Evolutionary conservation across 2,113 vertebrate species (phyloP), one percentile per base, ranked within the genome.

Genomic region (Theropithecus gelada): DNA sequence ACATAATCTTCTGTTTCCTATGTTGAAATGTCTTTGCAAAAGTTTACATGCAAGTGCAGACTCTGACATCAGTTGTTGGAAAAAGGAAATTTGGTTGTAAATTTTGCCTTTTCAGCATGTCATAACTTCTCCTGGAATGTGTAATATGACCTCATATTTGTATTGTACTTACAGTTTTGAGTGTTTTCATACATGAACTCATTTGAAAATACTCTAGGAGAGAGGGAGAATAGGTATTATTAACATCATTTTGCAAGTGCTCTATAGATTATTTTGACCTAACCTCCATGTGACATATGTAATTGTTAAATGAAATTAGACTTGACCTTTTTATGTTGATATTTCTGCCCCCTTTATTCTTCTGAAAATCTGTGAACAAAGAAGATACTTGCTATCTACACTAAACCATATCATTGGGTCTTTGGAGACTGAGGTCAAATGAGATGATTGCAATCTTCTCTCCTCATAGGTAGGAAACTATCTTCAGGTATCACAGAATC

Each of bases 1-100:
- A 30, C 18, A 75, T 75, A 48, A 17, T 68, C 17, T 91, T 79
- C 22, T 91, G 16, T 75, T 92, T 95, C 82, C 20, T 48, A 11
- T 90, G 61, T 61, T 93, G 68, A 94, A 90, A 66, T 20, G 2
- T 70, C 55, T 96, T 82, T 59, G 38, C 59, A n/a, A 76, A 93
- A 70, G 38, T 83, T 89, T 78, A n/a, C n/a, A 45, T 45, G 17
- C 17, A 66, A 57, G 2, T 76, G 25, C 38, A 40, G 16, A 64
- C 40, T 80, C 43, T 88, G 50, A 75, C 14, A 43, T 75, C 32
- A 43, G n/a, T 86, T 93, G 8, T 43, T 92, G 59, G 94, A 75
- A 96, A 88, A 52, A 7, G 27, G 43, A 72, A 83, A 78, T 88
- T 85, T 79, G 27, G 3, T 78, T 93, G n/a, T 75, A 68, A 55